Percentiles rank a stretch among this genome's conserved stretches.
phyloP scores from a whole-genome alignment of 2,797 vertebrate genomes.

The Falco naumanni region DNA sequence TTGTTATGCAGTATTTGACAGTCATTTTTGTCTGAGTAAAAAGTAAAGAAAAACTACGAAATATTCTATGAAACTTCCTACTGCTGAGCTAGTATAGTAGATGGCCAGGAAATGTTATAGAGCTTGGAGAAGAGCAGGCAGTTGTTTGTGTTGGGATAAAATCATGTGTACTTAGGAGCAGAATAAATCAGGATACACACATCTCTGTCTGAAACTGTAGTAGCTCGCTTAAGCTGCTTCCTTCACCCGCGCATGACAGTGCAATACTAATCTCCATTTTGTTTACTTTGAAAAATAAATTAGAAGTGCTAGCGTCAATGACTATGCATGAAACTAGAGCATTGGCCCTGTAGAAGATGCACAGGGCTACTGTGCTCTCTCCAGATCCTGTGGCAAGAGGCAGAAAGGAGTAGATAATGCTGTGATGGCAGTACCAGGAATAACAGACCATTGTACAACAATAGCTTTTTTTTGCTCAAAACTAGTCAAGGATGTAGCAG shows the following conservation, averaged over 20 bases:
- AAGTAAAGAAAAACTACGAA: neutral
- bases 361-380: neutral
- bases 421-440: neutral
- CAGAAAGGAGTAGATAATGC: neutral
- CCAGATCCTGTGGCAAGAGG: neutral
- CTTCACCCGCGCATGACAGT: neutral
- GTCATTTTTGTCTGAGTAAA: neutral
- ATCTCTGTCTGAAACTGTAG: neutral
- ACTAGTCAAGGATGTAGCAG: neutral
- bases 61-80: neutral
- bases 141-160: neutral
- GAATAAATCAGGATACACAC: neutral
- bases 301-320: neutral
- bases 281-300: neutral
- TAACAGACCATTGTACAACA: neutral
- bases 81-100: neutral
- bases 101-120: neutral
- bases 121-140: neutral
- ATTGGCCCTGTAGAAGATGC: accelerated
- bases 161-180: neutral
- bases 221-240: neutral
- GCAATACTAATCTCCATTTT: neutral
- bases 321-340: neutral
- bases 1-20: neutral
- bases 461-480: neutral